phyloP scores from a whole-genome alignment of 1,140 invertebrate genomes.

The Zaprionus tsacasi region DNA sequence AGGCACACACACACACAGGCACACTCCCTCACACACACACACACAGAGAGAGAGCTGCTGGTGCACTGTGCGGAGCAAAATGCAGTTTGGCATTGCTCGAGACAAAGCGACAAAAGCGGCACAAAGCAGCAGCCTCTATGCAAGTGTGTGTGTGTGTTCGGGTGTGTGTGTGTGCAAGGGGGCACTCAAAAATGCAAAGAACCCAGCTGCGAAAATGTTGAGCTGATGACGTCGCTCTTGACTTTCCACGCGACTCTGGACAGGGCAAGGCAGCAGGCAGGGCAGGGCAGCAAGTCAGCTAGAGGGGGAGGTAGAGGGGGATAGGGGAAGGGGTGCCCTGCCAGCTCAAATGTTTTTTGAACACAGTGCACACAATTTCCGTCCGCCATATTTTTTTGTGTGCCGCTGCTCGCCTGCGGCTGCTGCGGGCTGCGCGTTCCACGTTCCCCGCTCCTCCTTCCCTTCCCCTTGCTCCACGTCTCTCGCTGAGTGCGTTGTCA shows the following conservation, averaged over 20 bases:
- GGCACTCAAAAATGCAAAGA: conserved; percentile 66
- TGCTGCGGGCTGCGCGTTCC: conserved; percentile 4
- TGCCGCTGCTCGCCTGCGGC: conserved; percentile 41
- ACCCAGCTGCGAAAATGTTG: conserved; percentile 49
- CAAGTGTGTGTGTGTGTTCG: conserved; percentile 19
- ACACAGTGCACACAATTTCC: conserved; percentile 69
- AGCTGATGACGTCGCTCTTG: conserved; percentile 67
- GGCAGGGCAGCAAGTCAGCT: neutral
- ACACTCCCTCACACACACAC: conserved; percentile 23
- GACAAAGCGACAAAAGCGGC: conserved; percentile 73
- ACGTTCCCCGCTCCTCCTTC: too few species aligned
- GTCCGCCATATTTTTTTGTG: conserved; percentile 57
- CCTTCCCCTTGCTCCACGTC: too few species aligned
- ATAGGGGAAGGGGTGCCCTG: neutral
- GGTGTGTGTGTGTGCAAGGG: conserved; percentile 33
- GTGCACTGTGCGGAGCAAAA: conserved; percentile 53
- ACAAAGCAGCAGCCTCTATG: conserved; percentile 28
- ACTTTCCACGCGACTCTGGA: conserved; percentile 17
- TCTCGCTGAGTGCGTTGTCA: conserved; percentile 58
- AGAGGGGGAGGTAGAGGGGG: neutral
- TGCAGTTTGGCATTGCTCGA: conserved; percentile 78
- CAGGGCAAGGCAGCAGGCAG: neutral
- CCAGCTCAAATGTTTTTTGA: conserved; percentile 19
- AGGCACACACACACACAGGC: conserved; percentile 14
- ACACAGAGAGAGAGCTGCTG: conserved; percentile 38